Conservation (phyloP, 2,113 vertebrate species). For the Donacobius atricapilla region DNA sequence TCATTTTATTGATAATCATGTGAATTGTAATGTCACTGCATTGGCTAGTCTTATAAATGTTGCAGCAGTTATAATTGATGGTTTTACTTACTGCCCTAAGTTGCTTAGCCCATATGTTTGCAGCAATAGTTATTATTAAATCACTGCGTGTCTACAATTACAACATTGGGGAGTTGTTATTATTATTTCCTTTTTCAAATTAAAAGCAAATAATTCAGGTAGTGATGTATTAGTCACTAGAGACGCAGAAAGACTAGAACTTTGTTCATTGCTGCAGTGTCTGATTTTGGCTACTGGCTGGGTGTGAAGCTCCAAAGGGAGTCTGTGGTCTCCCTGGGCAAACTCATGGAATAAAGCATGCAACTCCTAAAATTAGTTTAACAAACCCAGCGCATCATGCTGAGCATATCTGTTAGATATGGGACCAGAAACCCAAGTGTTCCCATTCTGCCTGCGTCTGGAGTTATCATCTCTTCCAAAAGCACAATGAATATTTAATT, state of each 20-base stretch:
- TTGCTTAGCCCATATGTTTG: background rate
- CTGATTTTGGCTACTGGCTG: background rate
- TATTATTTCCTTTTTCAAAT: constrained; percentile 7
- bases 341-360: background rate
- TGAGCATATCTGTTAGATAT: background rate
- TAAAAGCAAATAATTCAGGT: constrained; percentile 18
- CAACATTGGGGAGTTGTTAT: background rate
- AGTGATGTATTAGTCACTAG: background rate
- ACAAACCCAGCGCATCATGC: background rate
- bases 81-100: background rate
- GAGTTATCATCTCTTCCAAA: background rate
- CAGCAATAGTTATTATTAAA: background rate
- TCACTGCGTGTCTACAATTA: background rate
- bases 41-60: background rate
- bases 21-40: background rate
- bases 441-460: background rate
- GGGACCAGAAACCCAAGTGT: background rate
- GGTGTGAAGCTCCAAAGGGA: background rate
- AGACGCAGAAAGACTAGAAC: background rate
- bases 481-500: constrained; percentile 54
- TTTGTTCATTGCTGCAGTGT: background rate
- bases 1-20: background rate
- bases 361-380: background rate
- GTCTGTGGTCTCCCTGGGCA: background rate
- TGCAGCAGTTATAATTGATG: constrained; percentile 12